Conservation (phyloP, 1,140 invertebrate genomes). For the Drosophila azteca region DNA sequence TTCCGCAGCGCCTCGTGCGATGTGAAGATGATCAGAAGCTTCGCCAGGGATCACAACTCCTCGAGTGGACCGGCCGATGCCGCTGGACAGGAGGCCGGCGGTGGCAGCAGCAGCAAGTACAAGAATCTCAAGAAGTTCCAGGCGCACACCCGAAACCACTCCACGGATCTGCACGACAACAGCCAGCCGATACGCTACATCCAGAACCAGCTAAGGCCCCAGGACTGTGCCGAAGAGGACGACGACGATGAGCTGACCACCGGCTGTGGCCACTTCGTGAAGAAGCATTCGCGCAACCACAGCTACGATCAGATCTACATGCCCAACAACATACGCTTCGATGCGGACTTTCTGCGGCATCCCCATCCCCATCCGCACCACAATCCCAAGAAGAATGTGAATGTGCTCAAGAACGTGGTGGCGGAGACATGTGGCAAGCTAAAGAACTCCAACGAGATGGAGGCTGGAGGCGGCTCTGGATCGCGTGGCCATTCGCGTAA, state of each 20-base stretch:
- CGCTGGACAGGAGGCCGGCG: conserved; percentile 39
- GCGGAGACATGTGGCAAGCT: conserved; percentile 45
- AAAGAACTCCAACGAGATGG: conserved; percentile 80
- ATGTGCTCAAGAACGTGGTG: conserved; percentile 76
- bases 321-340: conserved; percentile 83
- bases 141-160: conserved; percentile 83
- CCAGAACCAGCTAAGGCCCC: conserved; percentile 78
- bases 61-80: conserved; percentile 30
- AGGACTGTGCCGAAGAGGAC: conserved; percentile 70
- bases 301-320: conserved; percentile 83
- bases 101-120: conserved; percentile 54
- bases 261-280: conserved; percentile 78
- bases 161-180: conserved; percentile 75
- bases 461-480: conserved; percentile 32
- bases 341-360: conserved; percentile 77
- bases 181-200: conserved; percentile 80
- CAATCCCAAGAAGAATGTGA: conserved; percentile 79
- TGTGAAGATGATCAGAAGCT: conserved; percentile 82
- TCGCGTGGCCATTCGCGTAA: conserved; percentile 84
- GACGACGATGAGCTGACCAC: conserved; percentile 79
- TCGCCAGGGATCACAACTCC: conserved; percentile 77
- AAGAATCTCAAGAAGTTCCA: conserved; percentile 80
- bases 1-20: conserved; percentile 83
- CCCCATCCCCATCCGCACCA: conserved; percentile 54
- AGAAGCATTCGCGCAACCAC: conserved; percentile 82